phyloP scores from a whole-genome alignment of 1,140 invertebrate genomes.

The Solenopsis invicta region DNA sequence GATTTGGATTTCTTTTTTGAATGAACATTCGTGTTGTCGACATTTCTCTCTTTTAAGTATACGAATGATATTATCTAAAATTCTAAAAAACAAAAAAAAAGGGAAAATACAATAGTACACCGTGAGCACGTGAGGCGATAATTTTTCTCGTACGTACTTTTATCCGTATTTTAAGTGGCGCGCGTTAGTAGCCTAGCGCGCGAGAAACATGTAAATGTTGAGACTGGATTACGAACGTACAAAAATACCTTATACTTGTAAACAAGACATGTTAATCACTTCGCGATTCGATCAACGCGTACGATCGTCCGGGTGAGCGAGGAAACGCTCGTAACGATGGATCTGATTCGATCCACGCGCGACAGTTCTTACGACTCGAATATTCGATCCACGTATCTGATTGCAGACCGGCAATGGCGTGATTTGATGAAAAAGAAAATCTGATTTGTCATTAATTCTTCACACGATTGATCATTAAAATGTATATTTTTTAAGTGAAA shows the following conservation, averaged over 20 bases:
- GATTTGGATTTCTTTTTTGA: not conserved
- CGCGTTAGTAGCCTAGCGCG: conserved; percentile 55
- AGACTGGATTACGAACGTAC: conserved; percentile 81
- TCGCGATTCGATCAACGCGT: conserved; percentile 43
- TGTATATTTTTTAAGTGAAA: conserved; percentile 67
- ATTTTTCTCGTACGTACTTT: conserved; percentile 60
- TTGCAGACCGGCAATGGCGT: conserved; percentile 49
- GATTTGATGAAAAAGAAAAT: conserved; percentile 45
- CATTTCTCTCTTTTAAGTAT: not conserved
- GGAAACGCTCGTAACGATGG: conserved; percentile 10
- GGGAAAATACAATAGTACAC: not conserved
- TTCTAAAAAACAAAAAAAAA: not conserved
- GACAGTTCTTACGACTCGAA: conserved; percentile 31
- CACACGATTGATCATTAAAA: conserved; percentile 61
- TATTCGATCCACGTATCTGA: conserved; percentile 26
- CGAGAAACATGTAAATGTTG: conserved; percentile 70
- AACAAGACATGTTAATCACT: conserved; percentile 64
- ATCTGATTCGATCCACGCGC: conserved; percentile 19
- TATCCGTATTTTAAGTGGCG: conserved; percentile 58
- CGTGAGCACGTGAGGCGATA: conserved; percentile 57
- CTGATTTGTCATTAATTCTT: conserved; percentile 58
- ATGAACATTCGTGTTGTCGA: not conserved
- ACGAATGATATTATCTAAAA: conserved; percentile 7
- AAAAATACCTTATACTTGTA: conserved; percentile 77
- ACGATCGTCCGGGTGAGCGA: conserved; percentile 19